These are phyloP conservation scores for Gisinianus flammeolus DNA, from an alignment of 2,888 invertebrate genomes.

Conservation along the genomic window DNA sequence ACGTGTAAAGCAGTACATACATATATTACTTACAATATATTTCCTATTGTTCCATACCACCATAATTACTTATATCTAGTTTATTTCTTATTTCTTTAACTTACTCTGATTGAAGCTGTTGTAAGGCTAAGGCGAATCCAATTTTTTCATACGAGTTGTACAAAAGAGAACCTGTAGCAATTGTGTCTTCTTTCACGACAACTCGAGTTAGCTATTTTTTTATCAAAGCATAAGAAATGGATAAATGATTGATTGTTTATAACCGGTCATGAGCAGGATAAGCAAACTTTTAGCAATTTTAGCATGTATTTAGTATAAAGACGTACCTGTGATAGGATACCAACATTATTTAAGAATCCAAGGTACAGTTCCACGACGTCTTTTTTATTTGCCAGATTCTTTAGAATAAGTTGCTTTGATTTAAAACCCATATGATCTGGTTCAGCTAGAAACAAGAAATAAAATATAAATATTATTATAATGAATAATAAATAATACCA, in stretches of 20 bases:
- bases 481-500: not conserved
- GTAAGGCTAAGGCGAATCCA: conserved; percentile 74
- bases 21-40: not conserved
- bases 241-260: no score
- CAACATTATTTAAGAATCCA: conserved; percentile 68
- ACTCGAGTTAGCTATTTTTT: conserved; percentile 64
- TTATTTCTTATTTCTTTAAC: conserved; percentile 47
- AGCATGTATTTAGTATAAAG: no score
- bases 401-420: conserved; percentile 71
- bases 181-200: conserved; percentile 64
- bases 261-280: no score
- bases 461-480: not conserved
- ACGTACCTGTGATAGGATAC: conserved; percentile 36
- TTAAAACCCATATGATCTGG: conserved; percentile 52
- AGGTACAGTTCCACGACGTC: conserved; percentile 78
- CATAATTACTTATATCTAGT: not conserved
- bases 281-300: no score
- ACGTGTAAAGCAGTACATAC: not conserved
- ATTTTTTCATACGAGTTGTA: conserved; percentile 82
- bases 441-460: not conserved
- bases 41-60: not conserved
- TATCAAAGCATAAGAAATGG: no score
- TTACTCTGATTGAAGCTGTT: conserved; percentile 69
- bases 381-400: conserved; percentile 87
- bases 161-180: conserved; percentile 69